Percentiles rank a stretch among this genome's conserved stretches.
Conservation (phyloP, 2,113 vertebrate species). For the Synodontis membranacea region DNA sequence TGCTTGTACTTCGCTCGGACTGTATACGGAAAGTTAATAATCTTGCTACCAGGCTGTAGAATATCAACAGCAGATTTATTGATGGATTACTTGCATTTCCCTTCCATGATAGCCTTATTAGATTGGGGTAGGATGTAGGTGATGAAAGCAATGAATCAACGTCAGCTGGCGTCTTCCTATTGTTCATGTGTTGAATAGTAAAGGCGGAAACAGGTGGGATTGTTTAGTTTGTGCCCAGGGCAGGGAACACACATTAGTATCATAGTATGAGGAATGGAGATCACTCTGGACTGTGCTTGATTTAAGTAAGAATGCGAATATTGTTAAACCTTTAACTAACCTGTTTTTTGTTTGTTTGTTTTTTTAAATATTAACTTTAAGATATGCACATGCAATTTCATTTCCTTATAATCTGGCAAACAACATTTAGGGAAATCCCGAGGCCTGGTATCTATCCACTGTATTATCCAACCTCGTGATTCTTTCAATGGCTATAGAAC, state of each 20-base stretch:
- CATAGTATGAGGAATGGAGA: not conserved
- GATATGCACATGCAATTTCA: not conserved
- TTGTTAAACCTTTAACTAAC: not conserved
- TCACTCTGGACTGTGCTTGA: not conserved
- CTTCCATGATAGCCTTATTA: constrained; percentile 11
- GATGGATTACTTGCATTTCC: not conserved
- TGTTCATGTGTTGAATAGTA: not conserved
- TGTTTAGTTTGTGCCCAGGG: constrained; percentile 11
- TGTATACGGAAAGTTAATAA: not conserved
- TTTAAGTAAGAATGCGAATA: not conserved
- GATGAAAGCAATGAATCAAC: constrained; percentile 8
- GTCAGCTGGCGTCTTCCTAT: not conserved
- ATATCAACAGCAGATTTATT: not conserved
- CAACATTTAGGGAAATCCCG: not conserved
- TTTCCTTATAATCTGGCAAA: not conserved
- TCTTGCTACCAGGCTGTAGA: not conserved
- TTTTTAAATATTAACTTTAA: not conserved
- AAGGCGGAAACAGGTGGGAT: constrained; percentile 25
- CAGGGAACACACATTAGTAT: not conserved
- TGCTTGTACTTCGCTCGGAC: not conserved
- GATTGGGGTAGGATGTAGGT: not conserved
- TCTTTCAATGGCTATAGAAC: not conserved
- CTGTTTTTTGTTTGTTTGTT: not conserved
- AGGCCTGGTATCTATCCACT: not conserved
- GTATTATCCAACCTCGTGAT: not conserved